Base-by-base conservation (phyloP, 2,113 vertebrate genomes). In the Rhinopithecus roxellana region DNA sequence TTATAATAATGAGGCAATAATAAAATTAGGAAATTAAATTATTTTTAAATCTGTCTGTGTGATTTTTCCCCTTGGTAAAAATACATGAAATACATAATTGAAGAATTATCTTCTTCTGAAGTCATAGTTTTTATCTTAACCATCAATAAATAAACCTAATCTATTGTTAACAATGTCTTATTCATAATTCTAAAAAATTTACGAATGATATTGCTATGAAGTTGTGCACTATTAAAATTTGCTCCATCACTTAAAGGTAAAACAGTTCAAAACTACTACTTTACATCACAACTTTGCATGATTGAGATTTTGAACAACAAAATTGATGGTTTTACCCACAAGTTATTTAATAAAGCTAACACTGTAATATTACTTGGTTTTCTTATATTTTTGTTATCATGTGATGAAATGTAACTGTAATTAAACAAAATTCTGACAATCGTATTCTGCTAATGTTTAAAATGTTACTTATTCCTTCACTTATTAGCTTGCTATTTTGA, bases 11-110 rank as follows among this genome's bases (percentile, higher is more conserved):
- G 84, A 78, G 95, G 81, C 97, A 97, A 96, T 94, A 96, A 98
- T 97, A 96, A 97, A 98, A 96, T 94, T 97, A 97, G 92, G 69
- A 94, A 97, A 96, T 96, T 83, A 74, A 89, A 89, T 79, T 96
- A 87, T 95, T 95, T 96, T 50, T 18, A 97, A 96, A 94, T 79
- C 79, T 96, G 59, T 96, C 64, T 64, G 79, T 95, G 96, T 97
- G 90, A 90, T 93, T 97, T 77, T 97, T 94, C 82, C 72, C 86
- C 40, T 61, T 80, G 50, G 40, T 78, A 75, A 94, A 95, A 95
- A 82, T 78, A 88, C 4, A 22, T 80, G 82, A 92, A 96, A 72
- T 92, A 30, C 27, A 64, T 48, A 93, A 20, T 67, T 94, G 35
- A 82, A 95, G 59, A 97, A 79, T 57, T 90, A 84, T 3, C 11